A percentile compares a stretch with the other conserved stretches of the same genome.
Conservation (phyloP, 2,888 invertebrate species). For the Spodoptera littoralis region DNA sequence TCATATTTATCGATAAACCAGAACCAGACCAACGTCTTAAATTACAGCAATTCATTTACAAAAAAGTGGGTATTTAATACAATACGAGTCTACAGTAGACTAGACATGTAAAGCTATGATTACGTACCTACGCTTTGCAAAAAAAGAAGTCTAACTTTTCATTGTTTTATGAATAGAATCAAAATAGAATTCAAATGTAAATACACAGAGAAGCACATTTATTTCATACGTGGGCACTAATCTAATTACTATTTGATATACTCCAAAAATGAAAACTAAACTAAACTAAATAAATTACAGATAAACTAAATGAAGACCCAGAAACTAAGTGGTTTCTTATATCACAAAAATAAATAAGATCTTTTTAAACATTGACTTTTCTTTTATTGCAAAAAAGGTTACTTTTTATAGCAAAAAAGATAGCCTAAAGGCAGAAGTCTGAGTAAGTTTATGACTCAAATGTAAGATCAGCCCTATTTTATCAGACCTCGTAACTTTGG, state of each 20-base stretch:
- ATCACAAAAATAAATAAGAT: conserved; percentile 24
- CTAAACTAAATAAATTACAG: conserved; percentile 12
- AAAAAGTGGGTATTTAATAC: too few species aligned
- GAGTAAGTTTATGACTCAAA: conserved; percentile 31
- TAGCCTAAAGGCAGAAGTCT: conserved; percentile 35
- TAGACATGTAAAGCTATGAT: too few species aligned
- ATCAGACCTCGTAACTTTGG: conserved; percentile 35
- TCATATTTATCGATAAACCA: too few species aligned
- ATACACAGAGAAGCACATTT: neutral
- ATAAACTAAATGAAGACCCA: conserved; percentile 24
- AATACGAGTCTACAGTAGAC: too few species aligned
- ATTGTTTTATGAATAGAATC: too few species aligned
- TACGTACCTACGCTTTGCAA: too few species aligned
- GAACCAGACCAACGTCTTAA: too few species aligned
- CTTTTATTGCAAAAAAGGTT: conserved; percentile 39
- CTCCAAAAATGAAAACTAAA: neutral
- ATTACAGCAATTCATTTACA: too few species aligned
- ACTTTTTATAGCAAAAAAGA: conserved; percentile 17
- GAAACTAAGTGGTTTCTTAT: conserved; percentile 34
- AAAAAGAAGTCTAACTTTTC: too few species aligned
- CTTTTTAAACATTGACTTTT: conserved; percentile 14
- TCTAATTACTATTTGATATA: too few species aligned
- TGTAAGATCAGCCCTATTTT: conserved; percentile 30
- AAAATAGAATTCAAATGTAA: neutral
- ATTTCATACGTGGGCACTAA: too few species aligned